Evolutionary conservation across 2,797 vertebrate genomes (phyloP), one percentile per base, ranked within the genome.

Genomic region (Anabas testudineus): DNA sequence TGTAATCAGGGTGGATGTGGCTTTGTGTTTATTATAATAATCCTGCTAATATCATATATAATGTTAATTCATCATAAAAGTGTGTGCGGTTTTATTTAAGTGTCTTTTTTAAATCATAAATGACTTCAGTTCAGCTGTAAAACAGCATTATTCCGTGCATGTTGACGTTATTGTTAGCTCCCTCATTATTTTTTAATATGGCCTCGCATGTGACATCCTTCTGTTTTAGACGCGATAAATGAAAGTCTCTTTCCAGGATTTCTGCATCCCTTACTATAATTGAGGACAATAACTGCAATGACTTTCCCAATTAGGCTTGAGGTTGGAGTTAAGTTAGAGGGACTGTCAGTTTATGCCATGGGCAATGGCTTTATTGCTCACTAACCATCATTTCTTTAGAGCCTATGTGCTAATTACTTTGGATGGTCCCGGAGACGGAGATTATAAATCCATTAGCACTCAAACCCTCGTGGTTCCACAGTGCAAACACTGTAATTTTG

Each of bases 331-430:
- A 95, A 96, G 93, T 95, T 94, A 90, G 94, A 95, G 87, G 90
- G 95, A 94, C 93, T 96, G 95, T 95, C 95, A 95, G 91, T 94
- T 95, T 90, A 90, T 93, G 90, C 92, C 93, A 95, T 93, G 94
- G 94, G 93, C 96, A 96, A 96, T 96, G 95, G 94, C 94, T 97
- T 97, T 97, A 98, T 96, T 96, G 95, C 95, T 96, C 95, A 95
- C 95, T 95, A 97, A 96, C 96, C 95, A 95, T 94, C 94, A 95
- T 95, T 95, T 95, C 94, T 95, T 96, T 95, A 94, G 94, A 95
- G 95, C 93, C 94, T 91, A 95, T 95, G 95, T 96, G 95, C 95
- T 97, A 97, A 97, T 97, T 97, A 96, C 94, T 94, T 87, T 94
- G 92, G 93, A 96, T 95, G 92, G 94, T 94, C 91, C 89, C 95